Conservation (phyloP, 1,140 invertebrate genomes). For the Sycophila sp. region DNA sequence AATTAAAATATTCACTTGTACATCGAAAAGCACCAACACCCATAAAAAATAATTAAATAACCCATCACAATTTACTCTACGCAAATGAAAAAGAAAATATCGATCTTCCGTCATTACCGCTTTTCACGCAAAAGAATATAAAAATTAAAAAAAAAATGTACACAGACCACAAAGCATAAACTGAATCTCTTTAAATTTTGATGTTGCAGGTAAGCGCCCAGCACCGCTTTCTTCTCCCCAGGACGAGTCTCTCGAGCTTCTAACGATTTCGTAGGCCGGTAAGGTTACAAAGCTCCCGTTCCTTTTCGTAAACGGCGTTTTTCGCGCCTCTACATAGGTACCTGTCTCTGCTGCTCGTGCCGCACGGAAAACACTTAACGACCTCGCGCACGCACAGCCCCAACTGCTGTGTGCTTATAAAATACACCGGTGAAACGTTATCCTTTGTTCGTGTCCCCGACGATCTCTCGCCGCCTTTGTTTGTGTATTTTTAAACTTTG, state of each 20-base stretch:
- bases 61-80: no score
- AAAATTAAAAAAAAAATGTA: no score
- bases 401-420: background rate
- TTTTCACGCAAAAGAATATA: no score
- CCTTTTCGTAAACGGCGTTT: background rate
- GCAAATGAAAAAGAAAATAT: no score
- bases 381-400: background rate
- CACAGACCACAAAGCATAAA: no score
- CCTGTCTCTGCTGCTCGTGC: background rate
- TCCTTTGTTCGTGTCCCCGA: conserved; percentile 11
- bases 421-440: conserved; percentile 11
- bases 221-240: no score
- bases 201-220: conserved; percentile 14
- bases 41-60: no score
- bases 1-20: no score
- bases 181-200: background rate
- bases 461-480: no score
- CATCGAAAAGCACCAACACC: no score
- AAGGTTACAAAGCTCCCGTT: conserved; percentile 2
- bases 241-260: background rate
- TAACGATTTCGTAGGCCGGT: background rate
- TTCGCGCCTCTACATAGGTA: background rate
- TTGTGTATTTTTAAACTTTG: no score
- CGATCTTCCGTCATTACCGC: no score
- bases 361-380: background rate